phyloP scores from a whole-genome alignment of 2,888 invertebrate genomes.

The Liodrosophila aerea region DNA sequence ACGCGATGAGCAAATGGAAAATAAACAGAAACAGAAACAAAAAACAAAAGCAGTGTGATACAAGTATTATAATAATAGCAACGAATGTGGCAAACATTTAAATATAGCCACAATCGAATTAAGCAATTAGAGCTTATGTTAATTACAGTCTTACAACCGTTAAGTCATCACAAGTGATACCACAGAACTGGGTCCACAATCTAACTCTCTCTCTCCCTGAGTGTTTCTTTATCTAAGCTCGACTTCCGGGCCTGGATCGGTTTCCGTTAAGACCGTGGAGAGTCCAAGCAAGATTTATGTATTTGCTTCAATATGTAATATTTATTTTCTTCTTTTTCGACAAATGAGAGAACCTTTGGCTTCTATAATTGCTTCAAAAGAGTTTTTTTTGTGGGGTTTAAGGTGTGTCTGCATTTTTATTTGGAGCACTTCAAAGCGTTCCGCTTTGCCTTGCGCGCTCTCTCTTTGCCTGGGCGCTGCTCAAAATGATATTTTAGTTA shows the following conservation, averaged over 20 bases:
- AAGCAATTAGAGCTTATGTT: slow-evolving; percentile 63
- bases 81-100: slow-evolving; percentile 44
- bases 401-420: slow-evolving; percentile 76
- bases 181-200: not conserved
- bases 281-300: slow-evolving; percentile 71
- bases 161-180: not conserved
- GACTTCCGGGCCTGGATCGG: slow-evolving; percentile 60
- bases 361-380: slow-evolving; percentile 63
- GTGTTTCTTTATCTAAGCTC: slow-evolving; percentile 39
- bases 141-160: slow-evolving; percentile 32
- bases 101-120: slow-evolving; percentile 44
- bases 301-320: slow-evolving; percentile 68
- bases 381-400: slow-evolving; percentile 31
- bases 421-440: slow-evolving; percentile 76
- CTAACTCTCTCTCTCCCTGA: not conserved
- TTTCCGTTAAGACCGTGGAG: slow-evolving; percentile 35
- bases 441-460: slow-evolving; percentile 40
- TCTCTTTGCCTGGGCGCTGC: slow-evolving; percentile 2
- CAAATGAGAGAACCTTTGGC: slow-evolving; percentile 36
- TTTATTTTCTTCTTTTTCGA: slow-evolving; percentile 20
- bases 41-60: slow-evolving; percentile 3
- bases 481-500: slow-evolving; percentile 67
- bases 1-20: slow-evolving; percentile 18
- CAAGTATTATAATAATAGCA: slow-evolving; percentile 18
- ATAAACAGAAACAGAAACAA: slow-evolving; percentile 14